phyloP scores from a whole-genome alignment of 2,888 invertebrate species.

The Patella caerulea region DNA sequence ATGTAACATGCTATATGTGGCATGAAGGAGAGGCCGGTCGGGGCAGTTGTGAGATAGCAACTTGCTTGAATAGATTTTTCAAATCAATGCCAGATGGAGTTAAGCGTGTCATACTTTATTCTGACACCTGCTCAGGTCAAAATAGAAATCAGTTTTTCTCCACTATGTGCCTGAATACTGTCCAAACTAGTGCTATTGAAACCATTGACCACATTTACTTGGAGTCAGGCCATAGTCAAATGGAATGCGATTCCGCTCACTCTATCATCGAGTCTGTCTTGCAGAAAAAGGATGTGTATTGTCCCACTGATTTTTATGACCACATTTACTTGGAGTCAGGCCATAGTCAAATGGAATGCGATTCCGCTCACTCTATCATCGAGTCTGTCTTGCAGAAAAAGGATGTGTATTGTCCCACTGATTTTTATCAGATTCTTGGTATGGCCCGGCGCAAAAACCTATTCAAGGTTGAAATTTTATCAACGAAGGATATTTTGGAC shows the following conservation, averaged over 20 bases:
- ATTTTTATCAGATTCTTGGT: too few relatives aligned
- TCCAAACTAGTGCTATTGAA: not conserved
- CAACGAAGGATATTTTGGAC: not conserved
- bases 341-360: too few relatives aligned
- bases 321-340: too few relatives aligned
- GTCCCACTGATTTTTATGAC: not conserved
- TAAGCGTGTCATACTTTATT: not conserved
- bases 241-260: not conserved
- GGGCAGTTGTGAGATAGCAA: conserved; percentile 3
- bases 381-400: too few relatives aligned
- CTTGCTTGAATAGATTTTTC: not conserved
- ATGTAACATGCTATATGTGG: conserved; percentile 12
- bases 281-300: not conserved
- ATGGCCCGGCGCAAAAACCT: too few relatives aligned
- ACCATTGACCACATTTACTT: not conserved
- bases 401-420: too few relatives aligned
- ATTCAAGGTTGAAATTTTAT: too few relatives aligned
- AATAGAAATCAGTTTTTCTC: conserved; percentile 6
- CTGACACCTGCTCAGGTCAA: conserved; percentile 14
- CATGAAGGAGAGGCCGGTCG: conserved; percentile 9
- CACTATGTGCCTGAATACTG: not conserved
- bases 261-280: not conserved
- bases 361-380: too few relatives aligned
- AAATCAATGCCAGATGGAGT: not conserved
- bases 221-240: not conserved